A percentile compares a stretch with the other conserved stretches of the same genome.
Conservation (phyloP, 2,888 invertebrate genomes). For the Drepanosiphum platanoidis region DNA sequence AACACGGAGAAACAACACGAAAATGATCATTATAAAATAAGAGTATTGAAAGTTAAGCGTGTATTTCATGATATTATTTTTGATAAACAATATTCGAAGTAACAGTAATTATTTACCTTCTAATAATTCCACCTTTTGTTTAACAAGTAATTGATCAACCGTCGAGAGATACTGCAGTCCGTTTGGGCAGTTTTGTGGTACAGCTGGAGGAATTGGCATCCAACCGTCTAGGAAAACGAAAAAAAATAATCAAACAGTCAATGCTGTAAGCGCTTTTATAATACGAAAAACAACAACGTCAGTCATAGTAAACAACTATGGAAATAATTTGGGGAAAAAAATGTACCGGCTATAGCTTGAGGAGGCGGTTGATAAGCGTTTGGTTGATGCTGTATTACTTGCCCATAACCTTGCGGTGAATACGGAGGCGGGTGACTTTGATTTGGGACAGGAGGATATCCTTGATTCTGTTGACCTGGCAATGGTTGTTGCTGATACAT, state of each 20-base stretch:
- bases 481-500: constrained; percentile 41
- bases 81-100: no score
- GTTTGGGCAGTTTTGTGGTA: constrained; percentile 81
- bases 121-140: constrained; percentile 82
- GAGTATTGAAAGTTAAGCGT: no score
- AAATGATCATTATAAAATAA: no score
- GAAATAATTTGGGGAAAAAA: neutral
- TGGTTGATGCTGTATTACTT: constrained; percentile 54
- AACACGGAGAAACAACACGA: neutral
- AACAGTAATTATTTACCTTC: constrained; percentile 71
- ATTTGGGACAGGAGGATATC: constrained; percentile 23
- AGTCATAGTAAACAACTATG: no score
- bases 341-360: constrained; percentile 33
- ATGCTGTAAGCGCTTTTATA: neutral
- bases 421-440: constrained; percentile 51
- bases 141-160: constrained; percentile 79
- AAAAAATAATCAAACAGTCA: neutral
- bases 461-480: constrained; percentile 29
- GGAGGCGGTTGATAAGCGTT: constrained; percentile 39
- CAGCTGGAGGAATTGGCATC: constrained; percentile 81
- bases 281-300: neutral
- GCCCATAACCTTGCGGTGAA: constrained; percentile 39
- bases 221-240: constrained; percentile 76
- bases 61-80: no score
- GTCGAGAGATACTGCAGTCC: constrained; percentile 90